These are phyloP conservation scores for Thalassophryne amazonica DNA, from an alignment of 2,797 vertebrate genomes.

Conservation along the genomic window DNA sequence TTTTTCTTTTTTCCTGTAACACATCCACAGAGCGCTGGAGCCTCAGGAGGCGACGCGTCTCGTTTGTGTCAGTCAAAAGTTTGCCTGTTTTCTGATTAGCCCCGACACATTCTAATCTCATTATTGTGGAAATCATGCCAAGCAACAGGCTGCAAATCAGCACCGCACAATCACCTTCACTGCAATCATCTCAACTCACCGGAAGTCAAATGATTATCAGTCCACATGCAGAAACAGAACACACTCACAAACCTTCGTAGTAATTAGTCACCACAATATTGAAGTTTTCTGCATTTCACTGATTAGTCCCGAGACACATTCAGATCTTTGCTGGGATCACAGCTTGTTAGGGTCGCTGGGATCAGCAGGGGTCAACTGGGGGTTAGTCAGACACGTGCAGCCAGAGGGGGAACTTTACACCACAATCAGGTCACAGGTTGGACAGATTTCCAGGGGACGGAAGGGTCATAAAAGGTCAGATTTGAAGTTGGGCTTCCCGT, in stretches of 20 bases:
- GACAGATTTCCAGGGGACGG: constrained; percentile 37
- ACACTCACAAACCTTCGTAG: constrained; percentile 36
- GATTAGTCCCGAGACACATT: constrained; percentile 33
- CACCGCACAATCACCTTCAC: constrained; percentile 41
- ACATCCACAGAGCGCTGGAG: constrained; percentile 19
- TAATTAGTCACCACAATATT: constrained; percentile 29
- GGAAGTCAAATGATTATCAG: constrained; percentile 46
- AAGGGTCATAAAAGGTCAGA: constrained; percentile 44
- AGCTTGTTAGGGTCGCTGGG: constrained; percentile 56
- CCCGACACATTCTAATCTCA: constrained; percentile 6
- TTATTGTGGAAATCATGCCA: constrained; percentile 47
- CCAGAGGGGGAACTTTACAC: constrained; percentile 22
- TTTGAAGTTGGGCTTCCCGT: constrained; percentile 58
- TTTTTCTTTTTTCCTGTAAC: constrained; percentile 6
- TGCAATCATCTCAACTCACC: constrained; percentile 44
- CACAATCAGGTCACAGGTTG: constrained; percentile 48
- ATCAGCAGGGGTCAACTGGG: constrained; percentile 31
- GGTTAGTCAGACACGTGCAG: constrained; percentile 67
- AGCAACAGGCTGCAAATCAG: constrained; percentile 56
- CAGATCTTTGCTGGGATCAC: constrained; percentile 35
- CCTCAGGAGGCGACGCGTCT: constrained; percentile 16
- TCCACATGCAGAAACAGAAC: constrained; percentile 57
- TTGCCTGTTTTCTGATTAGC: constrained; percentile 18
- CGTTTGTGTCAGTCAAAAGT: constrained; percentile 5
- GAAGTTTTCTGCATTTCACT: constrained; percentile 6